phyloP scores from a whole-genome alignment of 2,113 vertebrate species.

The Calypte anna region DNA sequence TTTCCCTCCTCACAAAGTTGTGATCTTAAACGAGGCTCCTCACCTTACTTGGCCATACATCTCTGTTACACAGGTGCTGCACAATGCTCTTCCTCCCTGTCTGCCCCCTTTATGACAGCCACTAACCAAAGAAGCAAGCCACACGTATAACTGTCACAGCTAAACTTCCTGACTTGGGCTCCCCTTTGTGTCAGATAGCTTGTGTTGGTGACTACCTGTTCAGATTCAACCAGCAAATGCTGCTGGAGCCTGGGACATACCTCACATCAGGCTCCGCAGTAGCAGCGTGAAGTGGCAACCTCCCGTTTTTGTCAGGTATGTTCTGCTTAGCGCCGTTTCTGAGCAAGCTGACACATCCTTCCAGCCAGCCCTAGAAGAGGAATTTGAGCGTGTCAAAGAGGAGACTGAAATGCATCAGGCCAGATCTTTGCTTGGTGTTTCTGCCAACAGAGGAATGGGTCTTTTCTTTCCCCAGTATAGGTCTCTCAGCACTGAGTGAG shows the following conservation, averaged over 20 bases:
- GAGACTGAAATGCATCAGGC: not conserved
- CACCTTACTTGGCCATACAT: not conserved
- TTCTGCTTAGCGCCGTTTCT: constrained; percentile 91
- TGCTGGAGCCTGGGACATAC: constrained; percentile 55
- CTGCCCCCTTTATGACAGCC: not conserved
- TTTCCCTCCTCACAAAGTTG: not conserved
- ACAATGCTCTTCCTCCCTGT: not conserved
- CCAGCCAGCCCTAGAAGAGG: constrained; percentile 87
- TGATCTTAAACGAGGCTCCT: not conserved
- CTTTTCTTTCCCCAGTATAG: not conserved
- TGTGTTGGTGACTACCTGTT: not conserved
- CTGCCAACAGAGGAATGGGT: not conserved
- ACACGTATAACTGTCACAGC: not conserved
- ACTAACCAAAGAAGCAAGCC: not conserved
- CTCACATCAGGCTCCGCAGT: constrained; percentile 86
- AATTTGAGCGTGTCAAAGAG: not conserved
- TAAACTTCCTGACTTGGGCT: not conserved
- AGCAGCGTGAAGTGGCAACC: constrained; percentile 87
- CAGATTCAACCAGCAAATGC: not conserved
- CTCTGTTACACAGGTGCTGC: not conserved
- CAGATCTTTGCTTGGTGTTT: not conserved
- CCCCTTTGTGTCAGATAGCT: not conserved
- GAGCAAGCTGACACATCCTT: constrained; percentile 88
- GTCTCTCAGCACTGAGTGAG: not conserved
- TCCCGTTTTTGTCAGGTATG: constrained; percentile 88